A percentile compares a stretch with the other conserved stretches of the same genome.
These are phyloP conservation scores for Eidolon helvum DNA, from an alignment of 2,113 vertebrate genomes.

Conservation along the genomic window DNA sequence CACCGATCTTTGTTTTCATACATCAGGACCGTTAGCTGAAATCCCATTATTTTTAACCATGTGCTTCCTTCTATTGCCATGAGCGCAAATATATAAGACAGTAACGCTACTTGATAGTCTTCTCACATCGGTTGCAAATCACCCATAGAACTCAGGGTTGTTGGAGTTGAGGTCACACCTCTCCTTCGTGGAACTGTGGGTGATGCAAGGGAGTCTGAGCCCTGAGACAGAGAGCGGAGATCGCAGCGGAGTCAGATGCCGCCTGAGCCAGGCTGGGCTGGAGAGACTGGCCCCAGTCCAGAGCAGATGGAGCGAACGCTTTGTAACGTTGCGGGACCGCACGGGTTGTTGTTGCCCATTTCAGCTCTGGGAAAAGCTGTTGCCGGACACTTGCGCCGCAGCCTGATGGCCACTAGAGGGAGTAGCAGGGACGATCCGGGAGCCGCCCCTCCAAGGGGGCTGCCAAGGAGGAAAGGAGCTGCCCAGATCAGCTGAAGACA, in stretches of 20 bases:
- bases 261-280: not conserved
- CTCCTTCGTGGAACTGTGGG: not conserved
- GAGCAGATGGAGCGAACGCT: not conserved
- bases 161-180: not conserved
- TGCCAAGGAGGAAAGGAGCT: not conserved
- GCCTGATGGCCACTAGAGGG: constrained; percentile 54
- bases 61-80: not conserved
- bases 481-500: not conserved
- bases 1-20: constrained; percentile 9
- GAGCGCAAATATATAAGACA: not conserved
- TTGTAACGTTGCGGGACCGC: not conserved
- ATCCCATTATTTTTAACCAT: not conserved
- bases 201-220: not conserved
- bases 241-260: not conserved
- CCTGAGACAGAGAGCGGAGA: not conserved
- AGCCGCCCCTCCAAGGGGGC: not conserved
- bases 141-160: not conserved
- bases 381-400: not conserved
- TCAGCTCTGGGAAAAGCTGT: not conserved
- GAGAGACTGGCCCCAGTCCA: not conserved
- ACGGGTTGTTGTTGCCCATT: not conserved
- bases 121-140: not conserved
- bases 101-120: not conserved
- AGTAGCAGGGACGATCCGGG: not conserved
- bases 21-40: not conserved